phyloP scores from a whole-genome alignment of 2,888 invertebrate genomes.

The Lordiphosa andalusiaca region DNA sequence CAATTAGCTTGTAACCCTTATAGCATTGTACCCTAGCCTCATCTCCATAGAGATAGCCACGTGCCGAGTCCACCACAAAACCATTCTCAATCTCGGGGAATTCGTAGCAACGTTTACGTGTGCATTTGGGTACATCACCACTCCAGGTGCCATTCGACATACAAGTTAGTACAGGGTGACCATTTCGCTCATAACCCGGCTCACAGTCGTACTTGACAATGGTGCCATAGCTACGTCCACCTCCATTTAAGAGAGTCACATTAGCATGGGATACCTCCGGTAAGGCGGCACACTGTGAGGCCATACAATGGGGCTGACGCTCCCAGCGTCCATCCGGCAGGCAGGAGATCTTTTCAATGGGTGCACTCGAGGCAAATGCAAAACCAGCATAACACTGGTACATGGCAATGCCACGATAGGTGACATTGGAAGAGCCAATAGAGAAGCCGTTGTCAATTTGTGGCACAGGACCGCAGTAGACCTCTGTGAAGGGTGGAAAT shows the following conservation, averaged over 20 bases:
- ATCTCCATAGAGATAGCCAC: conserved; percentile 91
- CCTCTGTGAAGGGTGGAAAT: conserved; percentile 82
- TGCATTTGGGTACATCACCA: conserved; percentile 92
- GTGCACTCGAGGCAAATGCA: conserved; percentile 92
- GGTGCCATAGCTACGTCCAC: conserved; percentile 95
- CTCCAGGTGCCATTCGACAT: conserved; percentile 99
- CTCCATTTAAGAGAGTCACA: conserved; percentile 92
- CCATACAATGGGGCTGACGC: conserved; percentile 93
- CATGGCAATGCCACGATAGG: conserved; percentile 94
- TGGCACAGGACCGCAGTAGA: conserved; percentile 98
- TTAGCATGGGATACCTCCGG: conserved; percentile 93
- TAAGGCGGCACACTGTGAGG: conserved; percentile 93
- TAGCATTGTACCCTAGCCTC: conserved; percentile 95
- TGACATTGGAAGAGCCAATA: conserved; percentile 96
- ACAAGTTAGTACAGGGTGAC: conserved; percentile 93
- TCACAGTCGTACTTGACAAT: conserved; percentile 96
- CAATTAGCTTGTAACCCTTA: conserved; percentile 92
- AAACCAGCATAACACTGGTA: conserved; percentile 98
- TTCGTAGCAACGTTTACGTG: conserved; percentile 83
- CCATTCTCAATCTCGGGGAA: conserved; percentile 93
- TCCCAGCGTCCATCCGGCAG: conserved; percentile 95
- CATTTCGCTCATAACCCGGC: conserved; percentile 92
- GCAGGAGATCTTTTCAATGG: conserved; percentile 93
- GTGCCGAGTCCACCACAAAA: conserved; percentile 89
- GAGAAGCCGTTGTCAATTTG: conserved; percentile 99